Evolutionary conservation across 2,113 vertebrate species (phyloP).

Genomic region (Nesogale talazaci): DNA sequence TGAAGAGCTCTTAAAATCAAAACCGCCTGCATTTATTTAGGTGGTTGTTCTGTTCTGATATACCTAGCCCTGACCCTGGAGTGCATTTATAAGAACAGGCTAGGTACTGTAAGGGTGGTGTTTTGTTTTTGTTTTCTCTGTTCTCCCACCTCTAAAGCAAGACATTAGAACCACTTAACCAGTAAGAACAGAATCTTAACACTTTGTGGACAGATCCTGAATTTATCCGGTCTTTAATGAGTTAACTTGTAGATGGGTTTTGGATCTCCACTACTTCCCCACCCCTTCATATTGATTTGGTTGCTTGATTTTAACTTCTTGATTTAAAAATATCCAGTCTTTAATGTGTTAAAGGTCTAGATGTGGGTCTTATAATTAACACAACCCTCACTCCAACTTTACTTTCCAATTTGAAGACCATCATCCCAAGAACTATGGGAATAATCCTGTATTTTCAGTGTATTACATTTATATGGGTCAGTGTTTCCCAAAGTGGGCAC

Average conservation of each 20-base stretch:
- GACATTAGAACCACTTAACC: neutral
- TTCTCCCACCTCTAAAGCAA: neutral
- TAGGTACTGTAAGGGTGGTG: neutral
- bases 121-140: neutral
- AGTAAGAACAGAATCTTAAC: no score
- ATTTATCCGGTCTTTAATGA: no score
- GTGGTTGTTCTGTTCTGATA: neutral
- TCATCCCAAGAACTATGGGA: neutral
- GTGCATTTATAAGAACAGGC: neutral
- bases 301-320: no score
- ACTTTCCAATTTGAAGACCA: slow-evolving; percentile 26
- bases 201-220: no score
- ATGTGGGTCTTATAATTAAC: neutral
- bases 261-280: no score
- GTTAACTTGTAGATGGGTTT: no score
- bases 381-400: neutral
- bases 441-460: slow-evolving; percentile 7
- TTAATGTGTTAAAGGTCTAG: neutral
- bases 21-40: neutral
- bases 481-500: no score
- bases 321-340: no score
- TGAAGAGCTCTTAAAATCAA: neutral
- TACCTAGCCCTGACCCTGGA: neutral
- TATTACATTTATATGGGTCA: neutral
- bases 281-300: no score